Evolutionary conservation across 2,797 vertebrate genomes (phyloP), one percentile per base, ranked within the genome.

Genomic region (Threskiornis aethiopicus): DNA sequence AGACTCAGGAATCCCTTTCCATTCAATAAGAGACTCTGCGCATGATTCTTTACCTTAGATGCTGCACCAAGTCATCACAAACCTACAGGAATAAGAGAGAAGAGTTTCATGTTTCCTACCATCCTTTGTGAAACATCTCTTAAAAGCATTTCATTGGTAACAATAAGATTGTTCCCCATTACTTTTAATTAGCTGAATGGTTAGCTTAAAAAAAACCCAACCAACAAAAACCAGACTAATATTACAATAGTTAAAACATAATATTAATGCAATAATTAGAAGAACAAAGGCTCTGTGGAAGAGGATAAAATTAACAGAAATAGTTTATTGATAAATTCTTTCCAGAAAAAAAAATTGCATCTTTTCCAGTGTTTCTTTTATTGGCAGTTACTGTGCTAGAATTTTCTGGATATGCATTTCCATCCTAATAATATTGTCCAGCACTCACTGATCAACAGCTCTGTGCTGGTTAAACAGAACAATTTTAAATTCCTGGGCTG

Each of bases 11-110:
- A 76, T 77, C 89, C 66, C 44, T 65, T 94, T 69, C 49, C 28
- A 72, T 75, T 88, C 39, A 92, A 49, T 3, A 59, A 61, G 33
- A 64, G 37, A 66, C 6, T 28, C 24, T 66, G 28, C 17, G 54
- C 5, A 7, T 37, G 13, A 58, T 64, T 94, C 67, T 84, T 97
- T 98, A 99, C 99, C 98, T 99, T 78, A 99, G 96, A 93, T 98
- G 94, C 78, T 98, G 97, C 62, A 98, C 92, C 57, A 99, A 95
- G 29, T 98, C 97, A 78, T 98, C 97, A 75, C 98, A 99, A 91
- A 97, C 96, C 99, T 99, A 96, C 22, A 97, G 96, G 41, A 90
- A 52, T 26, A 73, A 80, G 51, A 95, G 28, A 91, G 16, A 55
- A 67, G 31, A 95, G 20, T 71, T 89, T 89, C 24, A 31, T 57